Base-by-base conservation (phyloP, 1,140 invertebrate species). In the Ephestia elutella region DNA sequence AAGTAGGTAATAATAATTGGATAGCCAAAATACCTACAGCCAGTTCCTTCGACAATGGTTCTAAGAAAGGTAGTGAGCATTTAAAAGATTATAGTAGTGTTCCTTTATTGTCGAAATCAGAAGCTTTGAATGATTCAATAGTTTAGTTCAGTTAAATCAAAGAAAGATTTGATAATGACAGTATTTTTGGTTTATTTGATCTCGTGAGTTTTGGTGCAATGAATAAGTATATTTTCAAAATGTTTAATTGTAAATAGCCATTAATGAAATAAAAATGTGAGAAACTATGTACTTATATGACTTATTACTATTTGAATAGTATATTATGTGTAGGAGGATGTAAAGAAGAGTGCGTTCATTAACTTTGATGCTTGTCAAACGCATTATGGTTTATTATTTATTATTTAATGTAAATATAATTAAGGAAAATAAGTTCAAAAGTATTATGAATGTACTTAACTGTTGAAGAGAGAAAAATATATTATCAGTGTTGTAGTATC, bases 1-100 rank as follows among this genome's bases (percentile, higher is more conserved):
- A 86, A 70, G 68, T 86, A 59, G 89, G 85, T 32, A 89, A 89
- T 71, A 90, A 90, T 56, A 89, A 89, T 71, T 90, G 86, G 85
- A 79, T 89, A 57, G 71, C 85, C 4, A 86, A 86, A 57, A 59
- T 89, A 25, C 75, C 86, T 0, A 82, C 83, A 15, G 83, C 87
- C 0, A 88, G 78, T 65, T 88, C 86, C 20, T 89, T 89, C 54
- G 86, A 89, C 35, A 82, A 83, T 57, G 78, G 78, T 5, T 62
- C 76, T 48, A 82, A 70, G 49, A 88, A 83, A 59, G 67, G 61
- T 11, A 79, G 65, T 19, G 83, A 87, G 44, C 64, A 72, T 62
- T 68, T 87, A 2, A 86, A 87, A 68, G 87, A 89, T 58, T 88
- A 87, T 19, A 86, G 85, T 54, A 88, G 86, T 66, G 83, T 88